These are phyloP conservation scores for Dendrocincla fuliginosa DNA, from an alignment of 2,797 vertebrate genomes.

Conservation along the genomic window DNA sequence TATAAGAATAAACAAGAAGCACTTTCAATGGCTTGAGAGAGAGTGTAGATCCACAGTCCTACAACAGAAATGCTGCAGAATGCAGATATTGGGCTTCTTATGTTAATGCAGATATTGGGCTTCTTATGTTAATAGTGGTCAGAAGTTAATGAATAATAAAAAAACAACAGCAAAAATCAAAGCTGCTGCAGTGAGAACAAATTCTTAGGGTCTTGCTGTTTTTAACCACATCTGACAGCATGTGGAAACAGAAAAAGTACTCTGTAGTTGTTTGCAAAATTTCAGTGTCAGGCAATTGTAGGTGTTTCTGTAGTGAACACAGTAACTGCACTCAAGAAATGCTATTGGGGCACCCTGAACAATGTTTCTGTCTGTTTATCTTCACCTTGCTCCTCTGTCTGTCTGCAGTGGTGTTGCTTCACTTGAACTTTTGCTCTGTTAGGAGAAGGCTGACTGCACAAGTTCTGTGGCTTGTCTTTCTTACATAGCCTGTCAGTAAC, in stretches of 20 bases:
- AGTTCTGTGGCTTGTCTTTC: not conserved
- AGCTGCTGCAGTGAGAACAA: not conserved
- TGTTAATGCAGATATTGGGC: not conserved
- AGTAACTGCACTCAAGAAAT: rapidly evolving
- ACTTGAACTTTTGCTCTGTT: not conserved
- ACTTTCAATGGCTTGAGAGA: not conserved
- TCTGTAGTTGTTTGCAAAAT: not conserved
- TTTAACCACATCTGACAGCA: not conserved
- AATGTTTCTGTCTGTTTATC: not conserved
- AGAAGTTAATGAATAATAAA: not conserved
- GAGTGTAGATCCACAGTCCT: not conserved
- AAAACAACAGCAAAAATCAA: not conserved
- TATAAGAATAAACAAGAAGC: not conserved
- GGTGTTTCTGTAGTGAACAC: not conserved
- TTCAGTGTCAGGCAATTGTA: not conserved
- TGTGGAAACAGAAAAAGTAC: not conserved
- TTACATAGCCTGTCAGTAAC: rapidly evolving
- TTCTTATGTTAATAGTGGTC: not conserved
- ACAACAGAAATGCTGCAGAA: not conserved
- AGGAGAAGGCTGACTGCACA: not conserved
- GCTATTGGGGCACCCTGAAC: rapidly evolving
- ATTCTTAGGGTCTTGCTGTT: not conserved
- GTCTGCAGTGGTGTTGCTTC: not conserved
- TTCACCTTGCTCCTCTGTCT: not conserved
- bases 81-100: not conserved